phyloP scores from a whole-genome alignment of 1,140 invertebrate genomes.

The Bombus pyrosoma region DNA sequence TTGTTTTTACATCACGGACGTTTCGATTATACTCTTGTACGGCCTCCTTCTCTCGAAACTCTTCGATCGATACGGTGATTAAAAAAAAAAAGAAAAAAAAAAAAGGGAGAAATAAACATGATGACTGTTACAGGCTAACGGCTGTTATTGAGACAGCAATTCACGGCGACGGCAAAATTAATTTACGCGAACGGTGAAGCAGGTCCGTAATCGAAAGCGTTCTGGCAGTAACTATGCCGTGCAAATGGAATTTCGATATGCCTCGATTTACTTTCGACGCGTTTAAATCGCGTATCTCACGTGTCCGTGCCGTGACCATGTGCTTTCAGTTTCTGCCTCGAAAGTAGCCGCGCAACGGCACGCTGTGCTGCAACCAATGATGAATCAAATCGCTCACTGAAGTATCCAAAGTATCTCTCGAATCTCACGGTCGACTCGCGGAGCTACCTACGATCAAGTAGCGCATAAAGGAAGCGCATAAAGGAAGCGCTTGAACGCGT shows the following conservation, averaged over 20 bases:
- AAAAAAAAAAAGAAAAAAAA: too few relatives aligned
- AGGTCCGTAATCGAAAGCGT: slow-evolving; percentile 23
- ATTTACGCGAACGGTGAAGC: slow-evolving; percentile 24
- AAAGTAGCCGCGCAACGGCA: background rate
- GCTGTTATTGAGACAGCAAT: slow-evolving; percentile 24
- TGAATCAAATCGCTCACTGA: slow-evolving; percentile 5
- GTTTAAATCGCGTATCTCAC: background rate
- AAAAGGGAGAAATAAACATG: too few relatives aligned
- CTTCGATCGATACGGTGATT: too few relatives aligned
- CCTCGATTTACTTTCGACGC: slow-evolving; percentile 34
- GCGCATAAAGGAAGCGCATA: background rate
- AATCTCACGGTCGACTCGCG: too few relatives aligned
- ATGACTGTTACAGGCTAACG: background rate
- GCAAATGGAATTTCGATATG: slow-evolving; percentile 35
- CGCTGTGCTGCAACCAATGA: background rate
- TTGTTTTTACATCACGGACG: too few relatives aligned
- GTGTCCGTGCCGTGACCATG: background rate
- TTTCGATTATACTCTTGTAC: too few relatives aligned
- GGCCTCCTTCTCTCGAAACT: too few relatives aligned
- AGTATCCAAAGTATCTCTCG: background rate
- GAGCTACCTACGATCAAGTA: background rate
- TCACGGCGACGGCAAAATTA: background rate
- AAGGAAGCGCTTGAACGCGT: background rate
- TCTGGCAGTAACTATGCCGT: background rate
- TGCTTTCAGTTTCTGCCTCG: slow-evolving; percentile 35